Conservation (phyloP, 2,797 vertebrate genomes). For the Nasua narica region DNA sequence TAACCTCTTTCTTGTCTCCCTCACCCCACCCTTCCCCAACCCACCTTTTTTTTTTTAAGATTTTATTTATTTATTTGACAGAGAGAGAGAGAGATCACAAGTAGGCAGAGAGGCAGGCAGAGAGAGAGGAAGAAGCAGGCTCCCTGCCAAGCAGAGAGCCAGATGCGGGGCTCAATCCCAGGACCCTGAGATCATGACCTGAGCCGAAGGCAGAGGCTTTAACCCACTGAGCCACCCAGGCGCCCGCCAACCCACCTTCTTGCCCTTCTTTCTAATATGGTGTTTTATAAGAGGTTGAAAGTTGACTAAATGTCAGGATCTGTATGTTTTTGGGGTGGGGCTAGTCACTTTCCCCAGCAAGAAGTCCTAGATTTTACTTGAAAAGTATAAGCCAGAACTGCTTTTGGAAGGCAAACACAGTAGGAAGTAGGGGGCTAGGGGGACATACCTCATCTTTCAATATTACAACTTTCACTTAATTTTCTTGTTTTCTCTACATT, state of each 20-base stretch:
- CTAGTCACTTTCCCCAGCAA: neutral
- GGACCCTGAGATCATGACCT: no score
- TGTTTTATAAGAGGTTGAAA: neutral
- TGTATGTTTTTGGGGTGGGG: neutral
- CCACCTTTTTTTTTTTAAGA: neutral
- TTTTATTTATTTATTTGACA: no score
- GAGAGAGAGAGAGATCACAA: no score
- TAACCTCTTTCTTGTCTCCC: neutral
- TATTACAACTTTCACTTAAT: neutral
- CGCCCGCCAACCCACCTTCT: neutral
- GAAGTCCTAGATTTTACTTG: neutral
- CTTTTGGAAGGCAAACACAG: neutral
- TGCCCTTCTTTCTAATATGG: neutral
- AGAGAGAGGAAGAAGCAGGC: no score
- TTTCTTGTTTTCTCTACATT: neutral
- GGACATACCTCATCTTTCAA: neutral
- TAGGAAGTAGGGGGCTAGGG: neutral
- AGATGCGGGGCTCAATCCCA: no score
- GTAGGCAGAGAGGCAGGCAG: no score
- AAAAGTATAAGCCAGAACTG: neutral
- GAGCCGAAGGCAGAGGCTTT: no score
- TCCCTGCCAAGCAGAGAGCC: no score
- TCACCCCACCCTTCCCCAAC: neutral
- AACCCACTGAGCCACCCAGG: no score
- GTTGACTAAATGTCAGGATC: neutral